These are phyloP conservation scores for Serripes groenlandicus DNA, from an alignment of 2,888 invertebrate genomes.

Conservation along the genomic window DNA sequence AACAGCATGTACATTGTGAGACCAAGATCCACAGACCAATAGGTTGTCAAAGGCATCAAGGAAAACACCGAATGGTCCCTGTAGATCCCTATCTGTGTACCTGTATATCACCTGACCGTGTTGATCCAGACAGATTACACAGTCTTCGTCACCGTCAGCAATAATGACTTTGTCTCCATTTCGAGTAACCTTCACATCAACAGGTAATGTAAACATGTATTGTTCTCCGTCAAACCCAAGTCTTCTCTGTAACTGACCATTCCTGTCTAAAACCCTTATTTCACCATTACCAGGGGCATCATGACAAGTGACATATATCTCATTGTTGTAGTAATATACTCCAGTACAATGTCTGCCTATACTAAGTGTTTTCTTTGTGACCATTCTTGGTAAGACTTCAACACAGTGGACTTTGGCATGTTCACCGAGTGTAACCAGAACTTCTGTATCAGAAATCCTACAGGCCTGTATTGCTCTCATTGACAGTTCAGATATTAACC, in stretches of 20 bases:
- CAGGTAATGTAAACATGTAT: background rate
- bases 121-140: background rate
- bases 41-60: background rate
- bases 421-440: background rate
- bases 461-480: background rate
- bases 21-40: background rate
- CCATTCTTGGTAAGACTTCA: background rate
- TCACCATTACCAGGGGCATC: background rate
- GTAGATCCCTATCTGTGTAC: background rate
- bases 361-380: background rate
- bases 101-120: background rate
- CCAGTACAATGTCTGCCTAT: background rate
- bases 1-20: background rate
- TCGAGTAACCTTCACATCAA: background rate
- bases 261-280: background rate
- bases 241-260: background rate
- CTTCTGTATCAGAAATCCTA: constrained; percentile 2
- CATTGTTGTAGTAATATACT: background rate
- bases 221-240: background rate
- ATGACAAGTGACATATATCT: constrained; percentile 1
- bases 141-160: background rate
- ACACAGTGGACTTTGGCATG: background rate
- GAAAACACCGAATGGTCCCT: background rate
- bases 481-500: no score
- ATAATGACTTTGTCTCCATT: background rate